These are phyloP conservation scores for Heteromurus nitidus DNA, from an alignment of 2,888 invertebrate genomes.

Conservation along the genomic window DNA sequence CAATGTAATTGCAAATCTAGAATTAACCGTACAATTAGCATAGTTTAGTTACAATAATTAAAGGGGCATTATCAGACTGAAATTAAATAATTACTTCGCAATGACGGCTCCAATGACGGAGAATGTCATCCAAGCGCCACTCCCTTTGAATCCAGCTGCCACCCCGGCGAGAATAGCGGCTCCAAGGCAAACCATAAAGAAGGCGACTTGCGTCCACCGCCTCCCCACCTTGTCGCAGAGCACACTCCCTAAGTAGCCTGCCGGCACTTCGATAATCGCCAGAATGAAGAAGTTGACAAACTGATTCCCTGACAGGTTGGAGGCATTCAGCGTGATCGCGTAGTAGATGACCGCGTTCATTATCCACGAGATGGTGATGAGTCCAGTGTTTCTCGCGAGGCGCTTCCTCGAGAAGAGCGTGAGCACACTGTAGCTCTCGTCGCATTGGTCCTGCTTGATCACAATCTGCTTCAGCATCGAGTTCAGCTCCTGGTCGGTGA, in stretches of 20 bases:
- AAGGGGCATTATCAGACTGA: too few species aligned
- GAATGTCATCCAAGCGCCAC: constrained; percentile 12
- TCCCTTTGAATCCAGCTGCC: constrained; percentile 46
- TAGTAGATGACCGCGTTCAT: constrained; percentile 69
- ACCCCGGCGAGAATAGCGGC: constrained; percentile 63
- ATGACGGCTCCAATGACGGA: constrained; percentile 56
- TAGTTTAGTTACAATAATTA: neutral
- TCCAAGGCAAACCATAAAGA: constrained; percentile 74
- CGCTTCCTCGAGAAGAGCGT: constrained; percentile 59
- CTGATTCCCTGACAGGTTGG: constrained; percentile 66
- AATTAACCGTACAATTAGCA: constrained; percentile 74
- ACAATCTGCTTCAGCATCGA: constrained; percentile 58
- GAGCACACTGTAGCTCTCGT: constrained; percentile 59
- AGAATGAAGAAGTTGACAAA: constrained; percentile 70
- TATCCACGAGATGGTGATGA: constrained; percentile 66
- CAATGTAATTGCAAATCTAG: constrained; percentile 76
- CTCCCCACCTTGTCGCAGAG: constrained; percentile 78
- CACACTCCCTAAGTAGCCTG: constrained; percentile 75
- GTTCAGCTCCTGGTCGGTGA: constrained; percentile 46
- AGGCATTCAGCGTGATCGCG: constrained; percentile 68
- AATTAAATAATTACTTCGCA: constrained; percentile 47
- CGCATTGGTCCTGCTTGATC: constrained; percentile 59
- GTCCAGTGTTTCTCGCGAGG: constrained; percentile 69
- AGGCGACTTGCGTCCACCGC: constrained; percentile 75
- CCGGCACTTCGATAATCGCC: constrained; percentile 70